These are phyloP conservation scores for Platanista minor DNA, from an alignment of 2,113 vertebrate genomes.

Conservation along the genomic window DNA sequence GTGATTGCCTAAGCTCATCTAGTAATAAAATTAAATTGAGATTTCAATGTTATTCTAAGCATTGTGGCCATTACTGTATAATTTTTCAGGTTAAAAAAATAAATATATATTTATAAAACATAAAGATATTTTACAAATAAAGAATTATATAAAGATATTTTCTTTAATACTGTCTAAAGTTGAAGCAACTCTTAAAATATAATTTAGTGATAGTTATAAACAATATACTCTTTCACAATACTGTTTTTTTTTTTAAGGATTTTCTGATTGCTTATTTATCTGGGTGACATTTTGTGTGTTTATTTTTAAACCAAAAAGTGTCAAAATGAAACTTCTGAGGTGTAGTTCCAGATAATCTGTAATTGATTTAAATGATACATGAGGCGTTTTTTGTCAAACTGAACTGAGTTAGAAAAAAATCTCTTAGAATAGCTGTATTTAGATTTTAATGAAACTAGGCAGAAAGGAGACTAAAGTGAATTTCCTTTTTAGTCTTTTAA, in stretches of 20 bases:
- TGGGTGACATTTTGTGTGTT: not conserved
- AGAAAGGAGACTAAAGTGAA: slow-evolving; percentile 62
- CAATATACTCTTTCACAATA: not conserved
- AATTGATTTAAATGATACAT: slow-evolving; percentile 64
- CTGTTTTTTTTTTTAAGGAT: not conserved
- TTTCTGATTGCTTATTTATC: not conserved
- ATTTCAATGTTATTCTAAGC: not conserved
- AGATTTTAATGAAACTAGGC: slow-evolving; percentile 62
- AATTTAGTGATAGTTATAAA: not conserved
- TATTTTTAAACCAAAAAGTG: slow-evolving; percentile 22
- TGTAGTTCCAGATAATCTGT: slow-evolving; percentile 48
- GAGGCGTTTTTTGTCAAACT: slow-evolving; percentile 40
- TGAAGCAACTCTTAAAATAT: not conserved
- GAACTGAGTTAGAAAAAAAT: slow-evolving; percentile 59
- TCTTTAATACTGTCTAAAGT: not conserved
- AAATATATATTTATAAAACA: not conserved
- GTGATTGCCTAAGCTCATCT: not conserved
- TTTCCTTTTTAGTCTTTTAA: slow-evolving; percentile 69
- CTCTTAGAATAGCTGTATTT: slow-evolving; percentile 68
- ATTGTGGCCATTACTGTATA: not conserved
- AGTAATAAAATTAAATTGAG: not conserved
- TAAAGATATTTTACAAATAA: slow-evolving; percentile 18
- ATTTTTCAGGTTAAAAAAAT: slow-evolving; percentile 2
- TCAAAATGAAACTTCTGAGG: slow-evolving; percentile 37
- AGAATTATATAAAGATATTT: not conserved